Conservation (phyloP, 2,797 vertebrate genomes). For the Poeciliopsis infans region DNA sequence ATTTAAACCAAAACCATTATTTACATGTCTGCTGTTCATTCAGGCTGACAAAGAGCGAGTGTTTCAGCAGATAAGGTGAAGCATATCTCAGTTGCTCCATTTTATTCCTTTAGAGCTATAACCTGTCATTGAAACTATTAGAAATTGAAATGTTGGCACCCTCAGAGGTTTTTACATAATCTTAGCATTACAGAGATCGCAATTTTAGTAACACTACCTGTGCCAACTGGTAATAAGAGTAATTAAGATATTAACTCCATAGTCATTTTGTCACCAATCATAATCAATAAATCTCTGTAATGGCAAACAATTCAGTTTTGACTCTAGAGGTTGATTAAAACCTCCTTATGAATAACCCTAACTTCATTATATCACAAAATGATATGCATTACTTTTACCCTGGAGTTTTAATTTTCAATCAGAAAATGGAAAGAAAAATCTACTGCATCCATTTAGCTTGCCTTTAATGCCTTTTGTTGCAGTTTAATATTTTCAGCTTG, state of each 20-base stretch:
- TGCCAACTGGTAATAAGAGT: neutral
- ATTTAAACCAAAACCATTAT: neutral
- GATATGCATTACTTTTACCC: neutral
- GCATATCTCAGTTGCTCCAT: neutral
- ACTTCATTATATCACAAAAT: neutral
- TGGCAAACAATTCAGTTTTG: neutral
- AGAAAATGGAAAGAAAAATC: neutral
- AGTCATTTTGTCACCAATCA: neutral
- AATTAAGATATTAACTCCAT: neutral
- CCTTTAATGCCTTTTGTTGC: conserved; percentile 15
- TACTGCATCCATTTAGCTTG: neutral
- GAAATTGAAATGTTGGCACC: neutral
- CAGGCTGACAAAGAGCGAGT: neutral
- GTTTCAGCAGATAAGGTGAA: neutral
- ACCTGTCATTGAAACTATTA: neutral
- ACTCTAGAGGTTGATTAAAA: neutral
- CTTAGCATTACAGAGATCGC: neutral
- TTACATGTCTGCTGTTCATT: neutral
- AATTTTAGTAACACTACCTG: neutral
- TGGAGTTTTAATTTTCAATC: conserved; percentile 17
- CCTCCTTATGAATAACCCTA: neutral
- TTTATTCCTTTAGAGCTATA: neutral
- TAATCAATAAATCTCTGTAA: neutral
- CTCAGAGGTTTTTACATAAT: neutral
- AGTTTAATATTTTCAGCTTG: conserved; percentile 49